These are phyloP conservation scores for Lamellibrachia luymesi DNA, from an alignment of 1,140 invertebrate genomes.

Conservation along the genomic window DNA sequence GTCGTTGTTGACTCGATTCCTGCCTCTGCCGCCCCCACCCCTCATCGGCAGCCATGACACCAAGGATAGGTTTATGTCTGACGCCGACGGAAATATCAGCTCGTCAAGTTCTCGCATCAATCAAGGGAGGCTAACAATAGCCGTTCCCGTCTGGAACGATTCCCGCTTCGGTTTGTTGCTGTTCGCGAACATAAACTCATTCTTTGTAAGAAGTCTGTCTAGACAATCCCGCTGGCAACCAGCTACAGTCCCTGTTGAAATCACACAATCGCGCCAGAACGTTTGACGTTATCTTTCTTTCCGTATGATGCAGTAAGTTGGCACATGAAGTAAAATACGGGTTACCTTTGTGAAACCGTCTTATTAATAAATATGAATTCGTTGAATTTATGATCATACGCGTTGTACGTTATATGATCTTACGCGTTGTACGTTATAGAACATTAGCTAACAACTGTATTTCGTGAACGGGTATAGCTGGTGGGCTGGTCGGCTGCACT, in stretches of 20 bases:
- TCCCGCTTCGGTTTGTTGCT: constrained; percentile 3
- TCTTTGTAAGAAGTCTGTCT: background rate
- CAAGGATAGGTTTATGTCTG: background rate
- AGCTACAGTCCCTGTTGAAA: background rate
- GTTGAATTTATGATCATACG: background rate
- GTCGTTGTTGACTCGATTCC: background rate
- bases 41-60: background rate
- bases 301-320: background rate
- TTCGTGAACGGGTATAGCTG: background rate
- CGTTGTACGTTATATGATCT: background rate
- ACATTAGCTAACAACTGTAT: background rate
- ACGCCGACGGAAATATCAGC: background rate
- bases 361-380: background rate
- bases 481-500: background rate
- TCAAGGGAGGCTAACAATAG: background rate
- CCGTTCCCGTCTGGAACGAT: background rate
- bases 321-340: background rate
- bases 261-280: background rate
- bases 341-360: background rate
- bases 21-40: background rate
- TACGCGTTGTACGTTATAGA: background rate
- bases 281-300: background rate
- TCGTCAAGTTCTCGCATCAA: background rate
- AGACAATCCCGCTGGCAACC: background rate
- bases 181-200: background rate